Conservation (phyloP, 2,113 vertebrate species). For the Cranoglanis bouderius region DNA sequence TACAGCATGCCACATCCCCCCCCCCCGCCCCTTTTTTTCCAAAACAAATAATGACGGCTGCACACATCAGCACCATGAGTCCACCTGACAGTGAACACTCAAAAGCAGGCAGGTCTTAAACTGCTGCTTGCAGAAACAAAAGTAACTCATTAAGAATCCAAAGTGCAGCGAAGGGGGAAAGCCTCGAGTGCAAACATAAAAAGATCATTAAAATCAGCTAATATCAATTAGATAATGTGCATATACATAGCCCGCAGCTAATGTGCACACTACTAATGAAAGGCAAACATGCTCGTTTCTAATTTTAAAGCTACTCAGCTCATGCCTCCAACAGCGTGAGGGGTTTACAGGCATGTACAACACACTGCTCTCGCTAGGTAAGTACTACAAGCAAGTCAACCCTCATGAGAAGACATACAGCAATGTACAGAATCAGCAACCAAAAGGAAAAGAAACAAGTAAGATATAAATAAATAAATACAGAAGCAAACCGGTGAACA, state of each 20-base stretch:
- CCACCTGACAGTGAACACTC: conserved; percentile 5
- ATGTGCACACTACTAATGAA: conserved; percentile 5
- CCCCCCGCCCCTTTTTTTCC: background rate
- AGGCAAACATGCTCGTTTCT: conserved; percentile 4
- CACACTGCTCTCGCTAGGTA: background rate
- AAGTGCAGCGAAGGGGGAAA: conserved; percentile 20
- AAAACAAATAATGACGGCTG: background rate
- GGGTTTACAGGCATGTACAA: background rate
- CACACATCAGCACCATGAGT: background rate
- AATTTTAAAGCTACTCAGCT: conserved; percentile 13
- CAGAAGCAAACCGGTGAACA: background rate
- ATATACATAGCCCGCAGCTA: conserved; percentile 24
- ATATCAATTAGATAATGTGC: conserved; percentile 63
- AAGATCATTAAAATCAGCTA: conserved; percentile 65
- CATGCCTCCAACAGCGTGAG: background rate
- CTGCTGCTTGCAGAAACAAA: background rate
- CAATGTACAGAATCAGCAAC: background rate
- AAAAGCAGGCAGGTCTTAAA: background rate
- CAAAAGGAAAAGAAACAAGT: background rate
- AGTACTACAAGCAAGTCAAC: background rate
- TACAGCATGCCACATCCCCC: background rate
- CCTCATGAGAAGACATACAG: background rate
- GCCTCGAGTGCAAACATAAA: conserved; percentile 55
- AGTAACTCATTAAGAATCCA: conserved; percentile 45
- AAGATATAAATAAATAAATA: too few species aligned